A percentile compares a stretch with the other conserved stretches of the same genome.
Conservation (phyloP, 1,140 invertebrate genomes). For the Neodiprion lecontei region DNA sequence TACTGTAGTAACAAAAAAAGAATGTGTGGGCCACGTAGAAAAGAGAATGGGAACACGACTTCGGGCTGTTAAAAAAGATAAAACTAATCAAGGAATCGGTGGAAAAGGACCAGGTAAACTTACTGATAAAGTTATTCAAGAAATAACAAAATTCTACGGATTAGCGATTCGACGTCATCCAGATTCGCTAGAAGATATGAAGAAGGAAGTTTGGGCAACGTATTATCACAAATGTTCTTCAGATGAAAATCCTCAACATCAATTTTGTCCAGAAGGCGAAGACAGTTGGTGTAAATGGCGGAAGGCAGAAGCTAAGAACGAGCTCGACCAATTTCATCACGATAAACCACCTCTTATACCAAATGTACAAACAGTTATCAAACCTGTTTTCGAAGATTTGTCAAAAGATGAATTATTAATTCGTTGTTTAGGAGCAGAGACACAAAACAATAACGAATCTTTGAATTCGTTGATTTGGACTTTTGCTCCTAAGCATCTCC, state of each 20-base stretch:
- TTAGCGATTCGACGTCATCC: conserved; percentile 42
- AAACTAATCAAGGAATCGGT: neutral
- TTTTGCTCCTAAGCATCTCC: conserved; percentile 23
- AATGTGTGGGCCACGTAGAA: neutral
- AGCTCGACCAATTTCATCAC: conserved; percentile 10
- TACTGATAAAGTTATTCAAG: conserved; percentile 35
- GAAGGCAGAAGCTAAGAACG: conserved; percentile 30
- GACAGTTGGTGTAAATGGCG: conserved; percentile 23
- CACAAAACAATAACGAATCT: conserved; percentile 12
- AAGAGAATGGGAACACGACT: neutral
- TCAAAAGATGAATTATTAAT: conserved; percentile 9
- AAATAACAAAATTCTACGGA: conserved; percentile 40
- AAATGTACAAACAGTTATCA: conserved; percentile 30
- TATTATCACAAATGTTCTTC: conserved; percentile 45
- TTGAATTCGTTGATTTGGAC: conserved; percentile 22
- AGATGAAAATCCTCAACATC: conserved; percentile 30
- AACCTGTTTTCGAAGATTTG: conserved; percentile 24
- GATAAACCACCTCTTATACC: conserved; percentile 20
- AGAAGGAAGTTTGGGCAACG: conserved; percentile 43
- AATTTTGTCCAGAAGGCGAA: conserved; percentile 37
- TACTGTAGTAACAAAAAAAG: neutral
- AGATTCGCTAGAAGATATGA: conserved; percentile 42
- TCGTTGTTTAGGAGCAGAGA: conserved; percentile 22
- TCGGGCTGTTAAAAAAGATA: neutral
- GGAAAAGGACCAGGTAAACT: conserved; percentile 30